Conservation (phyloP, 37 sponge, comb jelly and placozoan species). For the Oscarella lobularis region DNA sequence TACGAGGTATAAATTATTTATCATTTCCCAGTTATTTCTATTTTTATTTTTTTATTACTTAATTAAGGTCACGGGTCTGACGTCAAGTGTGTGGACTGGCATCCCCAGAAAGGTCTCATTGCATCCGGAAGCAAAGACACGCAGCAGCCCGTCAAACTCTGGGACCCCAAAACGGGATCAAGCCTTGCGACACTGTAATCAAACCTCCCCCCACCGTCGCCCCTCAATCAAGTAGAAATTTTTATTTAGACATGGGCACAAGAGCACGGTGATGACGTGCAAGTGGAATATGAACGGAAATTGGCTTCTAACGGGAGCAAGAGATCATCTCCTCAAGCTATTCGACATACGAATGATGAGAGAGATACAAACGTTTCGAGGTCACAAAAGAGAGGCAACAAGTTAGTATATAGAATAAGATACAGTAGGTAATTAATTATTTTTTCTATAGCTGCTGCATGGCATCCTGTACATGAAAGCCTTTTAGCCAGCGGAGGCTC, state of each 20-base stretch:
- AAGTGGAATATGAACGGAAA: conserved; percentile 92
- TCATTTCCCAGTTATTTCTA: background rate
- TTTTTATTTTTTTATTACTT: conserved; percentile 3
- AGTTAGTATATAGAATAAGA: conserved; percentile 21
- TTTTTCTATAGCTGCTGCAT: conserved; percentile 42
- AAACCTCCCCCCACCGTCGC: no score
- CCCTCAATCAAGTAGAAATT: background rate
- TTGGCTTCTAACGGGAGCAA: conserved; percentile 84
- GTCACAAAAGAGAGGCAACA: conserved; percentile 89
- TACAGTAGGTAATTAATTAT: background rate
- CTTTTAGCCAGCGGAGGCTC: conserved; percentile 86
- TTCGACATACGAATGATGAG: conserved; percentile 93
- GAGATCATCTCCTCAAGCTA: conserved; percentile 83
- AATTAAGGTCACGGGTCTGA: conserved; percentile 87
- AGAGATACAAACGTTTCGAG: conserved; percentile 69
- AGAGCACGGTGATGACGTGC: conserved; percentile 60
- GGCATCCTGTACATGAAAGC: conserved; percentile 93
- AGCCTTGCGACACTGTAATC: conserved; percentile 74
- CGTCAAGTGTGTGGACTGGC: conserved; percentile 89
- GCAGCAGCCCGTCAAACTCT: conserved; percentile 90
- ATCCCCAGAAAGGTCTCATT: conserved; percentile 74
- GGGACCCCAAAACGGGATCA: conserved; percentile 87
- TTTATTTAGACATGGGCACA: conserved; percentile 66
- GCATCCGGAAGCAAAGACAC: conserved; percentile 92
- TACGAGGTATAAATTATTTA: conserved; percentile 47